Percentiles rank a stretch among this genome's conserved stretches.
These are phyloP conservation scores for Diadema setosum DNA, from an alignment of 35 echinoderm and acorn worm genomes.

Conservation along the genomic window DNA sequence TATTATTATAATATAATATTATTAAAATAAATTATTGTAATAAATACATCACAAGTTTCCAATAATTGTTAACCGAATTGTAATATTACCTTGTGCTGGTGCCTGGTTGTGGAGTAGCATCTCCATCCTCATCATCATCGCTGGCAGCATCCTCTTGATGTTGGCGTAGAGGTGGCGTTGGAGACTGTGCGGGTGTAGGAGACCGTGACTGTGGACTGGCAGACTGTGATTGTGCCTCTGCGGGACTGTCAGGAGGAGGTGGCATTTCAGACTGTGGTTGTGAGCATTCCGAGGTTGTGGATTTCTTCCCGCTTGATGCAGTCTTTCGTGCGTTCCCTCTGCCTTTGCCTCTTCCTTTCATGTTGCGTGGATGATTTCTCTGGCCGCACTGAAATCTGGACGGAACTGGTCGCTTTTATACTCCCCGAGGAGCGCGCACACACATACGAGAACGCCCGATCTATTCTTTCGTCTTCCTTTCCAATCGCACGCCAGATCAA, in stretches of 20 bases:
- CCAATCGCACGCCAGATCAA: too few species aligned
- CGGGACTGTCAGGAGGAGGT: conserved; percentile 1
- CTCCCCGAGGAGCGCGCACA: too few species aligned
- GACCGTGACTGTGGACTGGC: neutral
- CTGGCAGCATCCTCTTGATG: conserved; percentile 16
- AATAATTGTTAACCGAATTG: conserved; percentile 18
- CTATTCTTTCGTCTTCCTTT: too few species aligned
- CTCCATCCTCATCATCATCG: neutral
- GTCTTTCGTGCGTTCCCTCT: conserved; percentile 12
- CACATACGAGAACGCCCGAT: too few species aligned
- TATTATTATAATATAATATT: conserved; percentile 11
- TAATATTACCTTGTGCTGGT: conserved; percentile 23
- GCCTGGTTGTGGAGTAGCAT: neutral
- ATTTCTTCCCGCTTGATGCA: neutral
- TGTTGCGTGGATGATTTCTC: conserved; percentile 10
- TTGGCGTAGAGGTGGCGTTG: neutral
- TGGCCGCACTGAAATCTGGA: too few species aligned
- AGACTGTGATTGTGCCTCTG: neutral
- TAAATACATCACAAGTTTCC: conserved; percentile 13
- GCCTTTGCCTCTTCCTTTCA: conserved; percentile 14
- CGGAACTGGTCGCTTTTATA: too few species aligned
- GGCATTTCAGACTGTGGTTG: conserved; percentile 21
- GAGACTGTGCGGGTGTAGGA: conserved; percentile 7
- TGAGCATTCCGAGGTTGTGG: conserved; percentile 13
- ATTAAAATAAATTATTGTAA: conserved; percentile 13